Percentiles rank a stretch among this genome's conserved stretches.
These are phyloP conservation scores for Polydrusus cervinus DNA, from an alignment of 2,888 invertebrate genomes.

Conservation along the genomic window DNA sequence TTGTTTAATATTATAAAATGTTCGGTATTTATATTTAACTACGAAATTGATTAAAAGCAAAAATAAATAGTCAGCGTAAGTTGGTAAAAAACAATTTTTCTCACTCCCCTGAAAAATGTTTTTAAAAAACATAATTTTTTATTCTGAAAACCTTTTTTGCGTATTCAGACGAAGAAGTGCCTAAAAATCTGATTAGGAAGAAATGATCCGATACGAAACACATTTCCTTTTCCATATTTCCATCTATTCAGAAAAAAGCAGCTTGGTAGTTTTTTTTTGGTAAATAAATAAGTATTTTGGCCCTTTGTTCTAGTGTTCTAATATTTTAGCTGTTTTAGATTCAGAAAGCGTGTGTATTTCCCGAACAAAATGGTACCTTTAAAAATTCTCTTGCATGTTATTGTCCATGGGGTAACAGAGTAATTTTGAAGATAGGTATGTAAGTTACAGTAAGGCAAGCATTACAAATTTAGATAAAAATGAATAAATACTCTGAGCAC, in stretches of 20 bases:
- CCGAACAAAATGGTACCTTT: slow-evolving; percentile 9
- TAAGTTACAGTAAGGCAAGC: neutral
- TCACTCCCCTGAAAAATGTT: no score
- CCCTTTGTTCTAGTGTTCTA: slow-evolving; percentile 19
- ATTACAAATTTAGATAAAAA: no score
- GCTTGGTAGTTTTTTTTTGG: slow-evolving; percentile 24
- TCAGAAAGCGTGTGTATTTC: slow-evolving; percentile 5
- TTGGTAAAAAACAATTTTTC: no score
- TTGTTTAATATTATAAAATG: no score
- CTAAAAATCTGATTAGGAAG: slow-evolving; percentile 15
- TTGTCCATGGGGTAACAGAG: neutral
- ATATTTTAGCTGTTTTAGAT: slow-evolving; percentile 27
- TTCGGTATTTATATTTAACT: no score
- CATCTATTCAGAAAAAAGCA: slow-evolving; percentile 20
- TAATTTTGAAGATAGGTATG: neutral
- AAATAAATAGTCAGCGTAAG: no score
- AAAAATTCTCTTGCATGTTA: neutral
- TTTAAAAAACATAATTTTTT: neutral
- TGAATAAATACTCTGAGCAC: no score
- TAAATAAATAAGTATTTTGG: slow-evolving; percentile 36
- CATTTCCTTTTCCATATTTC: slow-evolving; percentile 17
- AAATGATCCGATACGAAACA: slow-evolving; percentile 26
- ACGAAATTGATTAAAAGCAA: no score
- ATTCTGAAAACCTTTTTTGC: neutral
- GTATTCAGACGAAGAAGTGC: neutral